Conservation (phyloP, 2,797 vertebrate genomes). For the Smutsia gigantea region DNA sequence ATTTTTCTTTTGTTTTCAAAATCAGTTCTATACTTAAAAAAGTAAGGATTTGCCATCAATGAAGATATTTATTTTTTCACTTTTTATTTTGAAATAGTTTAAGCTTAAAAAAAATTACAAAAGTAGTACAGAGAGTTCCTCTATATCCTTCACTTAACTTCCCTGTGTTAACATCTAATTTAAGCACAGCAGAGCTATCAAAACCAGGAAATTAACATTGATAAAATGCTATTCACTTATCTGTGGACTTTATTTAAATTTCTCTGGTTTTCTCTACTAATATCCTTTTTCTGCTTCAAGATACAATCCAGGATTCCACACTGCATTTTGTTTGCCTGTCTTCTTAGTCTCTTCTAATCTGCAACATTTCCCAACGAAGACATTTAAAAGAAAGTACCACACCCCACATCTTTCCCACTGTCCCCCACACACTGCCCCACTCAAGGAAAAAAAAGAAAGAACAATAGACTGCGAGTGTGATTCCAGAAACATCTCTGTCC, state of each 20-base stretch:
- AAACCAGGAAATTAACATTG: not conserved
- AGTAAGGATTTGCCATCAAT: not conserved
- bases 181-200: not conserved
- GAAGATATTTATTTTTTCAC: conserved; percentile 13
- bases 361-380: not conserved
- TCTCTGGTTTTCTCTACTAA: not conserved
- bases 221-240: not conserved
- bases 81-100: conserved; percentile 61
- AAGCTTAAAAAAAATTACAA: not conserved
- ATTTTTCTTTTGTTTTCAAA: conserved; percentile 38
- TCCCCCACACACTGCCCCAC: too few relatives aligned
- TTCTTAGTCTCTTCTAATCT: not conserved
- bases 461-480: not conserved
- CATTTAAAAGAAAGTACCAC: not conserved
- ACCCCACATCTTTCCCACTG: too few relatives aligned
- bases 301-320: not conserved
- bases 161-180: conserved; percentile 1
- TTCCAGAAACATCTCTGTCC: not conserved
- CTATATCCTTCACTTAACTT: conserved; percentile 22
- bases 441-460: not conserved
- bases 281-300: conserved; percentile 13
- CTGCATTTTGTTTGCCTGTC: not conserved
- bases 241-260: conserved; percentile 2
- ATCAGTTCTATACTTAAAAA: not conserved
- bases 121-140: not conserved